Conservation (phyloP, 1,140 invertebrate species). For the Idris sp. region DNA sequence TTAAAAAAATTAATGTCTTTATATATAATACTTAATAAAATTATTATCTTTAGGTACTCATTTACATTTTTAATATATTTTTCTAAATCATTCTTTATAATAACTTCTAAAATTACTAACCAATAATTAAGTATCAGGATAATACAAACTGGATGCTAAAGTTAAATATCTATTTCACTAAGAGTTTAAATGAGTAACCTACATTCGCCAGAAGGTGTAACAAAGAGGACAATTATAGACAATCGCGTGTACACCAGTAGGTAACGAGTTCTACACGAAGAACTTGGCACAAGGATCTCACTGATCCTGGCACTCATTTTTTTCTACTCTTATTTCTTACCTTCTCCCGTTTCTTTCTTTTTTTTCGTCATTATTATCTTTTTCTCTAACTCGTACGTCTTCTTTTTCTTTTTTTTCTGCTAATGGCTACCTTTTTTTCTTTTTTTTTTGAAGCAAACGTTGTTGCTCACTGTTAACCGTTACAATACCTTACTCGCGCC, state of each 20-base stretch:
- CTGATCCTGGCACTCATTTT: conserved; percentile 21
- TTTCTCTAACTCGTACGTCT: conserved; percentile 14
- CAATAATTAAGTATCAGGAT: no score
- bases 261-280: conserved; percentile 4
- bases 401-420: conserved; percentile 20
- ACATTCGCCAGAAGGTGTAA: conserved; percentile 15
- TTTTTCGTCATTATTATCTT: conserved; percentile 13
- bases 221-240: conserved; percentile 22
- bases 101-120: no score
- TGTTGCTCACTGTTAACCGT: conserved; percentile 58
- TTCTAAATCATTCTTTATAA: no score
- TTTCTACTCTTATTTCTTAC: conserved; percentile 6
- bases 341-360: background rate
- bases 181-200: conserved; percentile 16
- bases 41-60: no score
- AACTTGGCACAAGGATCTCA: conserved; percentile 3
- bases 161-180: no score
- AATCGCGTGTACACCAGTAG: conserved; percentile 21
- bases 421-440: no score
- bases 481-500: conserved; percentile 55
- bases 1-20: no score
- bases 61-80: no score
- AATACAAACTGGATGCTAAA: no score
- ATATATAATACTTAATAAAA: no score
- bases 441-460: conserved; percentile 48